phyloP scores from a whole-genome alignment of 1,140 invertebrate species.

The Heliconius congener region DNA sequence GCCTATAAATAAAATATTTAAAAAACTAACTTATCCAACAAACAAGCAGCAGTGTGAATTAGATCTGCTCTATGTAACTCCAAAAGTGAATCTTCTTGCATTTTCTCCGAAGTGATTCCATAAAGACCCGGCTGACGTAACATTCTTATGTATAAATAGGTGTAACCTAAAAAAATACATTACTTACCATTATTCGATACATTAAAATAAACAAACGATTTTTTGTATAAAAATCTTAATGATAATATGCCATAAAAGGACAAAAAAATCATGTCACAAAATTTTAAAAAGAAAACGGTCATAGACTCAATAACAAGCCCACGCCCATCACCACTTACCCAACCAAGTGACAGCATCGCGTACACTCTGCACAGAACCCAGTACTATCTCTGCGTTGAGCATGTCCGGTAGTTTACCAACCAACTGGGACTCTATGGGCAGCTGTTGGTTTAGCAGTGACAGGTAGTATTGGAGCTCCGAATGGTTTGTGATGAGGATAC shows the following conservation, averaged over 20 bases:
- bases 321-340: slow-evolving; percentile 47
- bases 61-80: slow-evolving; percentile 96
- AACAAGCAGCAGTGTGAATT: slow-evolving; percentile 96
- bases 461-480: slow-evolving; percentile 99
- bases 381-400: slow-evolving; percentile 98
- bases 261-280: no score
- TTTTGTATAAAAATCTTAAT: no score
- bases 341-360: slow-evolving; percentile 96
- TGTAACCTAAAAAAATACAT: slow-evolving; percentile 87
- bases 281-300: no score
- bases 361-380: slow-evolving; percentile 97
- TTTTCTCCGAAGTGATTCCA: slow-evolving; percentile 91
- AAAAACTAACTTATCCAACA: slow-evolving; percentile 86
- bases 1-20: not conserved
- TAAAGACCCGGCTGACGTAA: slow-evolving; percentile 93
- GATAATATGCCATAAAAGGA: no score
- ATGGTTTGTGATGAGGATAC: slow-evolving; percentile 98
- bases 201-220: no score
- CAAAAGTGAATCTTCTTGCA: slow-evolving; percentile 90
- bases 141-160: slow-evolving; percentile 98
- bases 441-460: slow-evolving; percentile 98
- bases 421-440: slow-evolving; percentile 94
- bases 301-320: not conserved
- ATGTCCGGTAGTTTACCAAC: slow-evolving; percentile 95
- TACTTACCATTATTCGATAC: not conserved